These are phyloP conservation scores for Temnothorax longispinosus DNA, from an alignment of 1,140 invertebrate species.

Conservation along the genomic window DNA sequence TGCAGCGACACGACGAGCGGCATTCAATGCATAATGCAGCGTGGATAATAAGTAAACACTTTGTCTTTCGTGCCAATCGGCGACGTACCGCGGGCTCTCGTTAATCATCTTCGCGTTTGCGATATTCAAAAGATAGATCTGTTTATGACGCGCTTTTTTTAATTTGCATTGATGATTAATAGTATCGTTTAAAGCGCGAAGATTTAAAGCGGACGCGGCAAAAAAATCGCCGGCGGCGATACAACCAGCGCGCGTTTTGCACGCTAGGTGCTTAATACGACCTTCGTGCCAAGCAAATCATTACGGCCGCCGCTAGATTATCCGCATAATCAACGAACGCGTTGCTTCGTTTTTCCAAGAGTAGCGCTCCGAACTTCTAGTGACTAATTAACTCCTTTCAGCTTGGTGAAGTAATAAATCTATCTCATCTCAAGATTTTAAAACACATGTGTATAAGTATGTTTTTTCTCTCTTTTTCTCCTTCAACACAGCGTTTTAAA, in stretches of 20 bases:
- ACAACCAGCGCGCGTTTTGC: neutral
- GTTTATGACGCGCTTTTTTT: conserved; percentile 41
- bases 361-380: neutral
- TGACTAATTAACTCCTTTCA: conserved; percentile 28
- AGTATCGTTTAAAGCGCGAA: conserved; percentile 43
- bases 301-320: conserved; percentile 31
- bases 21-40: conserved; percentile 51
- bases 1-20: conserved; percentile 13
- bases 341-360: conserved; percentile 8
- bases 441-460: neutral
- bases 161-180: conserved; percentile 55
- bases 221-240: conserved; percentile 40
- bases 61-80: conserved; percentile 37
- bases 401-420: neutral
- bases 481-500: neutral
- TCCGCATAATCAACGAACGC: conserved; percentile 35
- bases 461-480: neutral
- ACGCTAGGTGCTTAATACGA: conserved; percentile 35
- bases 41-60: conserved; percentile 53
- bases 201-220: conserved; percentile 34
- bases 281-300: conserved; percentile 52
- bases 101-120: conserved; percentile 51
- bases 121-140: conserved; percentile 44
- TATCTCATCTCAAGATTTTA: neutral
- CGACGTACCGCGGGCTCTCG: conserved; percentile 15